phyloP scores from a whole-genome alignment of 2,797 vertebrate species.

The Apodemus agrarius region DNA sequence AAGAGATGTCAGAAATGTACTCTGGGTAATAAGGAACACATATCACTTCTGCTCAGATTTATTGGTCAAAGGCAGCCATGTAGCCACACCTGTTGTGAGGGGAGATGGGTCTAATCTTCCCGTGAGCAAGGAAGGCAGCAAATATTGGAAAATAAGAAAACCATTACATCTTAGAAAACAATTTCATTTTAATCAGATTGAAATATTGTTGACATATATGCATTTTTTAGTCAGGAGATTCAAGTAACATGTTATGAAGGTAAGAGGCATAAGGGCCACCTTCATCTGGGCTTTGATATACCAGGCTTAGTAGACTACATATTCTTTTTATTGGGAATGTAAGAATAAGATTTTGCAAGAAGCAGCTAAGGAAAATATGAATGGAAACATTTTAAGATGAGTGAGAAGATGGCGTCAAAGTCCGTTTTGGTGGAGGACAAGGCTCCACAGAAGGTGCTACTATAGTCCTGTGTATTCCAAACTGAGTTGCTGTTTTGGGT shows the following conservation, averaged over 20 bases:
- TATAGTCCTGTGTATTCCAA: neutral
- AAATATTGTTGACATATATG: neutral
- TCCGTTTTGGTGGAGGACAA: neutral
- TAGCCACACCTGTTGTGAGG: neutral
- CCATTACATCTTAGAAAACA: neutral
- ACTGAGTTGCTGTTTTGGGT: too few species aligned
- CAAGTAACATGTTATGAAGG: neutral
- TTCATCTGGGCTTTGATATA: neutral
- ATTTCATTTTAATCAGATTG: conserved; percentile 11
- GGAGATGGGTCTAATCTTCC: neutral
- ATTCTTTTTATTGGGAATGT: neutral
- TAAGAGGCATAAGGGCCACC: neutral
- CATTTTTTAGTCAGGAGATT: neutral
- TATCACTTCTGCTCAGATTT: neutral
- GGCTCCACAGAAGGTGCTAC: neutral
- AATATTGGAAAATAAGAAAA: conserved; percentile 6
- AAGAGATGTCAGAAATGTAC: neutral
- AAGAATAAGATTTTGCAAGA: neutral
- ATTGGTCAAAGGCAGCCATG: neutral
- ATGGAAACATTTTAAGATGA: neutral
- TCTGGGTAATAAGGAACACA: neutral
- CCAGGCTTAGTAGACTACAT: neutral
- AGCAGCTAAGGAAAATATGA: neutral
- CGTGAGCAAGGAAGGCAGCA: neutral
- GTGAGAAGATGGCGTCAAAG: neutral